A percentile compares a stretch with the other conserved stretches of the same genome.
These are phyloP conservation scores for Leptestheria dahalacensis DNA, from an alignment of 1,140 invertebrate species.

Conservation along the genomic window DNA sequence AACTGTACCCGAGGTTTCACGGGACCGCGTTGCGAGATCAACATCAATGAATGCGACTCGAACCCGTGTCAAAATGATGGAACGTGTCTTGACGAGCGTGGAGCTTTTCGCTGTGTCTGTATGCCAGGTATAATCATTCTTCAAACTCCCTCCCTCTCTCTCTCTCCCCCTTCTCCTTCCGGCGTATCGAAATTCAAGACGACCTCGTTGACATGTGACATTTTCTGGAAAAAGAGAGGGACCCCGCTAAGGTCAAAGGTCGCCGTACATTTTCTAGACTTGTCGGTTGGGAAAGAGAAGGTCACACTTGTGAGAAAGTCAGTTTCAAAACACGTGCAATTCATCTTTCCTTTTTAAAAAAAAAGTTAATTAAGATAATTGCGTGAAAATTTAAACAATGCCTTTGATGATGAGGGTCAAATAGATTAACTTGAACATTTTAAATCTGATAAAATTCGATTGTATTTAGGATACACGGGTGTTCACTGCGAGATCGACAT, in stretches of 20 bases:
- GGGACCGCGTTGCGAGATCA: conserved; percentile 76
- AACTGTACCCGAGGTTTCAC: conserved; percentile 85
- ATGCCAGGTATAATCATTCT: conserved; percentile 86
- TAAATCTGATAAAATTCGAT: not conserved
- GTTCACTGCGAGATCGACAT: conserved; percentile 65
- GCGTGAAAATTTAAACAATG: no score
- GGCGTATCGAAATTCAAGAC: no score
- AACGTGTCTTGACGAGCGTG: conserved; percentile 85
- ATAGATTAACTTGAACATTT: no score
- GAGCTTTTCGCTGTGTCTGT: conserved; percentile 84
- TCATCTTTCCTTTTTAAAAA: no score
- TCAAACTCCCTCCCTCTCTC: no score
- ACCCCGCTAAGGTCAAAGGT: conserved; percentile 3
- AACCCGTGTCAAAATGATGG: conserved; percentile 88
- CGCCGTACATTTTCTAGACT: not conserved
- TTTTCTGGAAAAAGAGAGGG: no score
- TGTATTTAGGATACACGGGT: conserved; percentile 63
- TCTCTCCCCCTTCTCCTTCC: no score
- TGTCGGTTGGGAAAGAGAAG: conserved; percentile 6
- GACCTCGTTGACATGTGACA: no score
- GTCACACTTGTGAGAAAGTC: conserved; percentile 2
- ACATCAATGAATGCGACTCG: conserved; percentile 87
- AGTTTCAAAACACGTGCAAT: no score
- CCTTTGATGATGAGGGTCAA: no score
- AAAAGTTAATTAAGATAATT: no score